Evolutionary conservation across 2,888 invertebrate genomes (phyloP).

Genomic region (Ferrisia virgata): DNA sequence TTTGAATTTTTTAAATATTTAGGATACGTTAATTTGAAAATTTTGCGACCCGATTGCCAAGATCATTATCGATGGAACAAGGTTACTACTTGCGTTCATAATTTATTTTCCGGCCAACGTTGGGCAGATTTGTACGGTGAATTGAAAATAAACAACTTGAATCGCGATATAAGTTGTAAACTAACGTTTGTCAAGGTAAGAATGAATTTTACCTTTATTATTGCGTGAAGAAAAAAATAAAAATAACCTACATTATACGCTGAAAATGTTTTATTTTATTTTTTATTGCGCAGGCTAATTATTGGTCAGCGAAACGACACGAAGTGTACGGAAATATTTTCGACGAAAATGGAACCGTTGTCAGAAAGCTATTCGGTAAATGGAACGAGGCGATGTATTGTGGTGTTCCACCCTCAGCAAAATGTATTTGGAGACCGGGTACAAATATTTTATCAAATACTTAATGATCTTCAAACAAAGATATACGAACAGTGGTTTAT

Average conservation of each 20-base stretch:
- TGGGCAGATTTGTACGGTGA: constrained; percentile 88
- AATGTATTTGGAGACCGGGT: constrained; percentile 77
- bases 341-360: constrained; percentile 60
- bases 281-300: constrained; percentile 60
- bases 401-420: constrained; percentile 67
- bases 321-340: constrained; percentile 70
- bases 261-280: neutral
- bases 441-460: constrained; percentile 36
- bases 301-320: constrained; percentile 74
- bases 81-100: constrained; percentile 82
- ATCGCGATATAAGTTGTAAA: constrained; percentile 67
- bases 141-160: constrained; percentile 64
- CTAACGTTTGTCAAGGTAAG: constrained; percentile 76
- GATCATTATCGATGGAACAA: constrained; percentile 77
- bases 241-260: no score
- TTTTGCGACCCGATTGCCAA: constrained; percentile 58
- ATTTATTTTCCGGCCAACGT: constrained; percentile 75
- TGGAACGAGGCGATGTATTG: constrained; percentile 80
- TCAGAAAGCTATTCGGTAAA: constrained; percentile 68
- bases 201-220: constrained; percentile 42
- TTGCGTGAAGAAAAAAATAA: neutral
- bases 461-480: neutral
- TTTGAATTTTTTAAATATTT: constrained; percentile 21
- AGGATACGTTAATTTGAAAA: constrained; percentile 62
- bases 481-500: constrained; percentile 21